Base-by-base conservation (phyloP, 2,888 invertebrate species). In the Saturnia pavonia region DNA sequence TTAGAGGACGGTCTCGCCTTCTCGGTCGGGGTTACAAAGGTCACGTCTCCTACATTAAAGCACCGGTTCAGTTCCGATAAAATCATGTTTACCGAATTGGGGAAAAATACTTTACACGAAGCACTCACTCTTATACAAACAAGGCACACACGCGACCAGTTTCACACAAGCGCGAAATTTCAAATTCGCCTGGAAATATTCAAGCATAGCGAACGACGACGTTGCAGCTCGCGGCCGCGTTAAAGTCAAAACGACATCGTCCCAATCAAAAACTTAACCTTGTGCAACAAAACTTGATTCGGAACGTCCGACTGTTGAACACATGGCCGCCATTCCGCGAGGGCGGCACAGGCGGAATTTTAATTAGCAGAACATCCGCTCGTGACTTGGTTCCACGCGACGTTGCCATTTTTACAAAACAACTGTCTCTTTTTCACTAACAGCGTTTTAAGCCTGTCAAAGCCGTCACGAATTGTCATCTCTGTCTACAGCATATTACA, bases 291-390 rank as follows among this genome's bases (percentile, higher is more conserved):
- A 91, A 89, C 89, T 88, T 88, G 90, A 90, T 86, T 90, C 90
- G 91, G 89, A 90, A 90, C 92, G 91, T 89, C 90, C 90, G 88
- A 91, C 86, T 85, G 89, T 87, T 85, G 87, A 91, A 92, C 93
- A 93, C 93, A 93, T 93, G 93, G 93, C 93, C 89, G 90, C 92
- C 92, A 93, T 92, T 92, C 92, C 92, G 93, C 92, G 93, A 93
- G 93, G 93, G 93, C 91, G 93, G 92, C 91, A 88, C 92, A 92
- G 93, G 92, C 94, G 92, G 94, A 94, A 94, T 94, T 93, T 94
- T 94, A 94, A 94, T 94, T 94, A 94, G 92, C 92, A 92, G 94
- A 93, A 94, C 92, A 94, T 94, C 94, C 94, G 94, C 92, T 93
- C 92, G 89, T 91, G 89, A 90, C 89, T 91, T 82, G 86, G 83